Evolutionary conservation across 2,797 vertebrate species (phyloP), one percentile per base, ranked within the genome.

Genomic region (Poecilia wingei): DNA sequence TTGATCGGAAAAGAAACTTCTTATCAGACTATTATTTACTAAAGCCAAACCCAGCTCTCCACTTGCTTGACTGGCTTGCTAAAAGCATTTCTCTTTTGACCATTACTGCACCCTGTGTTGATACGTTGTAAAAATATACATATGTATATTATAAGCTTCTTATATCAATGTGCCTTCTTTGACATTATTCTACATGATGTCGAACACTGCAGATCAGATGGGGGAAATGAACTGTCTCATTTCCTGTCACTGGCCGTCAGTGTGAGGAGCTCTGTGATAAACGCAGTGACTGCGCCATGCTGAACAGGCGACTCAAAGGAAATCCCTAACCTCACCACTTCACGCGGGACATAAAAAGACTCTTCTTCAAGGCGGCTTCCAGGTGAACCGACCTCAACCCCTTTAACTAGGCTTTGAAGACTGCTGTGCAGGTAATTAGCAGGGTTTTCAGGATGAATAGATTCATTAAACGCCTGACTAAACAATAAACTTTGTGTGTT

Each of bases 391-490:
- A 76, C 47, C 76, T 22, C 36, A 57, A 61, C 75, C 85, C 85
- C 77, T 84, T 86, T 81, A 82, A 87, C 81, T 59, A 72, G 47
- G 64, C 43, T 2, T 22, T 69, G 86, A 64, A 80, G 73, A 86
- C 82, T 81, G 88, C 87, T 72, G 90, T 77, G 83, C 74, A n/a
- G 81, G 87, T 90, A 89, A 90, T 92, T 85, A 84, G 68, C 87
- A 33, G 82, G 79, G 72, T 79, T 80, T 79, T 90, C 49, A 71
- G 84, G 87, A 69, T 69, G 77, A 74, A 59, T 68, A 82, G 78
- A 80, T 82, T 91, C 83, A 89, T 92, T 89, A 90, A 85, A 88
- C 0, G 84, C 82, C 68, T 85, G 90, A 89, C 36, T 87, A 87
- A 85, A 78, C 88, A 87, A 80, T 85, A 78, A 88, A 83, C 78